phyloP scores from a whole-genome alignment of 2,888 invertebrate genomes.

The Watsonalla cultraria region DNA sequence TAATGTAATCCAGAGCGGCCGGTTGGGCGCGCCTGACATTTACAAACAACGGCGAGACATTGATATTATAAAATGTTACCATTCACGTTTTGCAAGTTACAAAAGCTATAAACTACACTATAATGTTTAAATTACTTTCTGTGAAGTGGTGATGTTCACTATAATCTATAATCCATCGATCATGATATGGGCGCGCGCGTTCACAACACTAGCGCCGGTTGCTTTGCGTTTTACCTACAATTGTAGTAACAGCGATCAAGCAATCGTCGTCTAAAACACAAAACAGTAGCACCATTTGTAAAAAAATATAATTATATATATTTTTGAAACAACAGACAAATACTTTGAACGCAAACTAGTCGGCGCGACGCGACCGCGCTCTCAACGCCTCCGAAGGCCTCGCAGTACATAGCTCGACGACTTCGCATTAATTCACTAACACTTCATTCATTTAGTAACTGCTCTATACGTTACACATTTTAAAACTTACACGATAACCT shows the following conservation, averaged over 20 bases:
- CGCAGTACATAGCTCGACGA: slow-evolving; percentile 36
- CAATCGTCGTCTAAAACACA: slow-evolving; percentile 69
- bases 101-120: slow-evolving; percentile 60
- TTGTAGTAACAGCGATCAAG: slow-evolving; percentile 64
- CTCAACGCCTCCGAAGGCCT: slow-evolving; percentile 22
- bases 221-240: slow-evolving; percentile 35
- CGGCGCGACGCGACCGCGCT: slow-evolving; percentile 3
- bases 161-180: slow-evolving; percentile 25
- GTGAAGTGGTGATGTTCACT: slow-evolving; percentile 22
- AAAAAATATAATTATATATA: slow-evolving; percentile 60
- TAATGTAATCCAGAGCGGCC: slow-evolving; percentile 33
- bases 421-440: slow-evolving; percentile 16
- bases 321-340: slow-evolving; percentile 43
- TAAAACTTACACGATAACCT: slow-evolving; percentile 58
- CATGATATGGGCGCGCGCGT: slow-evolving; percentile 46
- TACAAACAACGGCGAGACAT: background rate
- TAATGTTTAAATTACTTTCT: slow-evolving; percentile 10
- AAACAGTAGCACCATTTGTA: slow-evolving; percentile 77
- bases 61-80: slow-evolving; percentile 3
- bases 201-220: slow-evolving; percentile 31
- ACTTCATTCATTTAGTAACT: slow-evolving; percentile 32
- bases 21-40: background rate
- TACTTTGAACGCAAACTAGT: slow-evolving; percentile 18
- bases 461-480: slow-evolving; percentile 50
- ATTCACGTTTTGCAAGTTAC: slow-evolving; percentile 42